Evolutionary conservation across 2,113 vertebrate genomes (phyloP), one percentile per base, ranked within the genome.

Genomic region (Istiophorus platypterus): DNA sequence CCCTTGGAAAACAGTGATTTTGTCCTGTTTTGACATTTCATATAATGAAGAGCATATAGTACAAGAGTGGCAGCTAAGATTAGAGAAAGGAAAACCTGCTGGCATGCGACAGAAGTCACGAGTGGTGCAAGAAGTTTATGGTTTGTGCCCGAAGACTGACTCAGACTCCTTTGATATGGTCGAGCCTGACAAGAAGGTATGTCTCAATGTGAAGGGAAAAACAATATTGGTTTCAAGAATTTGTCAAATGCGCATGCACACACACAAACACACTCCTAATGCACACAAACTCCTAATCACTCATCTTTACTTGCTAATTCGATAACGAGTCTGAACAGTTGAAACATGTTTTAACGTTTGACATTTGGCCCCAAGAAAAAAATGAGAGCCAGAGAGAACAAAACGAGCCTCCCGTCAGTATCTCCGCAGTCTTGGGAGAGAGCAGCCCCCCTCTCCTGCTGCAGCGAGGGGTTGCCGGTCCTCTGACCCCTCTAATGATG

Each of bases 401-500:
- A 75, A 66, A 74, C 12, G 18, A 81, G 52, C 34, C 80, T 81
- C 75, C 77, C 66, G 37, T 66, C 66, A 39, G 80, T 45, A n/a
- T 74, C 56, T 72, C n/a, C 67, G 76, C 63, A 67, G 63, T 54
- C 45, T 76, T 80, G 68, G 76, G 77, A 80, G 80, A 70, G 37
- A 62, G 24, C 14, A 31, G 4, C 78, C 73, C 80, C 71, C 58
- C 78, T 66, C 71, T 41, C 37, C 83, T n/a, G 49, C 65, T 68
- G 81, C 76, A 63, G 64, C 1, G 70, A 67, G 65, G 83, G 85
- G 89, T 84, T 80, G 77, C 41, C 56, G 83, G 39, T 89, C 75
- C 85, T 86, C 82, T 93, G 92, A 94, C 92, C 94, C 81, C 45
- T 8, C 66, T 95, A 95, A 95, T 95, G 92, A 90, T 42, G 79